Evolutionary conservation across 1,140 invertebrate species (phyloP), one percentile per base, ranked within the genome.

Genomic region (Lepidurus arcticus): DNA sequence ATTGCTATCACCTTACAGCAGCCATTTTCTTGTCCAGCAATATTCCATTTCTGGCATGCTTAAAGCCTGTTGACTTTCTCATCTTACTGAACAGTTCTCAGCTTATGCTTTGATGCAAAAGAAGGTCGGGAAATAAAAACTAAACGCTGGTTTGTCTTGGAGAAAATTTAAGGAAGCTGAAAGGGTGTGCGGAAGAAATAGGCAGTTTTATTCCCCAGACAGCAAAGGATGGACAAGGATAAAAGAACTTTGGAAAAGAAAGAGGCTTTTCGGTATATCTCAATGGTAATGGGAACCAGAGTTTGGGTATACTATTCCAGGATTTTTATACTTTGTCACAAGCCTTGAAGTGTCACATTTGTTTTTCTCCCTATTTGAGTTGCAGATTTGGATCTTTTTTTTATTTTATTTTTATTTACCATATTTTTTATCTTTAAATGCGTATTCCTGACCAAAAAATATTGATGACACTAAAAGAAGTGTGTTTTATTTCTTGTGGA

Each of bases 211-310:
- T 65, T 65, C 53, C n/a, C 53, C 7, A 6, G 53, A 65, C 21
- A 65, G 53, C 53, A n/a, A 7, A 21, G 53, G 8, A 65, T 16
- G 53, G 53, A 65, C 53, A 65, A 21, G 13, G 53, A 65, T 65
- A 65, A 16, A 16, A 65, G 53, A 65, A 65, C 1, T 65, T 13
- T 7, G 13, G 13, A 21, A 16, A 16, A 65, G 13, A 16, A 65
- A 21, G 21, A 65, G 21, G 9, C 53, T 65, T 65, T 21, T 65
- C 13, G 0, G 53, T 0, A 16, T 65, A 65, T 65, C 16, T 65
- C 53, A n/a, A 65, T 65, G 53, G 53, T 65, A 65, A 65, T 65
- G n/a, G 53, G 53, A 65, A 47, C 45, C 45, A 47, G 45, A 47
- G 45, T 47, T 21, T 65, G 53, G 53, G 13, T 65, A 21, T 65